Conservation (phyloP, 2,888 invertebrate genomes). For the Plebejus melissa region DNA sequence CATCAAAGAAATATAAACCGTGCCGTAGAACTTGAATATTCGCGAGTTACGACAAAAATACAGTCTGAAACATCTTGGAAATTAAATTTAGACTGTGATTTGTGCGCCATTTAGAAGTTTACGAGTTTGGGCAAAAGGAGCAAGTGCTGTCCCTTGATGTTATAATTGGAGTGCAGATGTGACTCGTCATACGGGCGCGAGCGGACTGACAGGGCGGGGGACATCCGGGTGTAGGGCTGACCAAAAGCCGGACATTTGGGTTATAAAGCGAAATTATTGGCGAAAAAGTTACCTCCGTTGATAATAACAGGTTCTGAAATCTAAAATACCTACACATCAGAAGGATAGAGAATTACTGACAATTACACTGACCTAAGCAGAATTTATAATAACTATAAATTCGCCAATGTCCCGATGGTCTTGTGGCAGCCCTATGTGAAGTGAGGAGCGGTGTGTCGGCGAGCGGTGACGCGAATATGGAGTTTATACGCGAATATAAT, state of each 20-base stretch:
- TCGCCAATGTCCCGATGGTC: neutral
- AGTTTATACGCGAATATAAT: slow-evolving; percentile 17
- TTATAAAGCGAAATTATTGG: no score
- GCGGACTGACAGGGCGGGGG: slow-evolving; percentile 32
- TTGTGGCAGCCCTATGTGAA: slow-evolving; percentile 1
- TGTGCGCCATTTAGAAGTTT: slow-evolving; percentile 1
- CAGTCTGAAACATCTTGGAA: neutral
- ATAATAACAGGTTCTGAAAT: no score
- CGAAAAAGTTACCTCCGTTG: no score
- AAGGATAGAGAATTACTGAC: no score
- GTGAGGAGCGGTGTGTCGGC: neutral
- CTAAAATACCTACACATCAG: no score
- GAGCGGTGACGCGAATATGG: neutral
- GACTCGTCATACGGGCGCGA: slow-evolving; percentile 39
- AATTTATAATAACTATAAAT: no score
- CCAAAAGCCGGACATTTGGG: neutral
- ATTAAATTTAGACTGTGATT: neutral
- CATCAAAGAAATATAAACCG: neutral
- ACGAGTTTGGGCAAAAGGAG: slow-evolving; percentile 12
- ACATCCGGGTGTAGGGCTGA: slow-evolving; percentile 37
- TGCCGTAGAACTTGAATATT: neutral
- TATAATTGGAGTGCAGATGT: slow-evolving; percentile 41
- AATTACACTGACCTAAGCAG: no score
- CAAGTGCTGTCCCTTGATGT: slow-evolving; percentile 30
- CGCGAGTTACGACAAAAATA: neutral